A percentile compares a stretch with the other conserved stretches of the same genome.
These are phyloP conservation scores for Aphelenchoides bicaudatus DNA, from an alignment of 2,888 invertebrate genomes.

Conservation along the genomic window DNA sequence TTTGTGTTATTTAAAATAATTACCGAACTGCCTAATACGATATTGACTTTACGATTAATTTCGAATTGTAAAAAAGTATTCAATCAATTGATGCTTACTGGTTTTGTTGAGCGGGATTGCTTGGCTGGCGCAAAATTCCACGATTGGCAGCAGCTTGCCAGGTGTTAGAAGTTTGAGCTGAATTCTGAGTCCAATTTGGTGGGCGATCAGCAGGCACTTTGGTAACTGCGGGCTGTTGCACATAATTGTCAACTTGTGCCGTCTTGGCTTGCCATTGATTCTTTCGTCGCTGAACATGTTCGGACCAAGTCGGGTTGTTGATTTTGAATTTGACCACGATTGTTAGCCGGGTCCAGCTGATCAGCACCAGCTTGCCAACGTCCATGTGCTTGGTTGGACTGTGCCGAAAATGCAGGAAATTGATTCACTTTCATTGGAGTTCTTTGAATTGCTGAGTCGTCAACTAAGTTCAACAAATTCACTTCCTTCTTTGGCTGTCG, in stretches of 20 bases:
- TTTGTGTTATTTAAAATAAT: no score
- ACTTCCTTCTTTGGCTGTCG: slow-evolving; percentile 12
- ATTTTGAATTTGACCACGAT: no score
- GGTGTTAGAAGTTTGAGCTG: slow-evolving; percentile 42
- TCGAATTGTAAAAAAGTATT: background rate
- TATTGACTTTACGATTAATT: no score
- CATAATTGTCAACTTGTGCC: slow-evolving; percentile 44
- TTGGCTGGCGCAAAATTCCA: slow-evolving; percentile 4
- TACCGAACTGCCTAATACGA: no score
- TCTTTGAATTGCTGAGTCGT: slow-evolving; percentile 14
- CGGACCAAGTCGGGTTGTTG: no score
- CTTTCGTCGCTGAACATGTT: slow-evolving; percentile 47
- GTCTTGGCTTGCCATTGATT: slow-evolving; percentile 51
- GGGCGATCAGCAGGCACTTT: slow-evolving; percentile 49
- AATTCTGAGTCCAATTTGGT: slow-evolving; percentile 48
- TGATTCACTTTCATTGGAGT: slow-evolving; percentile 3
- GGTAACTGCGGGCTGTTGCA: slow-evolving; percentile 47
- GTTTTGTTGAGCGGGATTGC: slow-evolving; percentile 10
- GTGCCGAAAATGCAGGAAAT: background rate
- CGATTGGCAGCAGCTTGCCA: slow-evolving; percentile 47
- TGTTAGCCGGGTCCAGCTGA: slow-evolving; percentile 8
- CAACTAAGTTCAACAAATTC: slow-evolving; percentile 3
- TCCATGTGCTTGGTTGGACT: slow-evolving; percentile 14
- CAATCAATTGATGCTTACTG: slow-evolving; percentile 11
- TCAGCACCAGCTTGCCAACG: slow-evolving; percentile 5